phyloP scores from a whole-genome alignment of 2,113 vertebrate species.

The Globicephala melas region DNA sequence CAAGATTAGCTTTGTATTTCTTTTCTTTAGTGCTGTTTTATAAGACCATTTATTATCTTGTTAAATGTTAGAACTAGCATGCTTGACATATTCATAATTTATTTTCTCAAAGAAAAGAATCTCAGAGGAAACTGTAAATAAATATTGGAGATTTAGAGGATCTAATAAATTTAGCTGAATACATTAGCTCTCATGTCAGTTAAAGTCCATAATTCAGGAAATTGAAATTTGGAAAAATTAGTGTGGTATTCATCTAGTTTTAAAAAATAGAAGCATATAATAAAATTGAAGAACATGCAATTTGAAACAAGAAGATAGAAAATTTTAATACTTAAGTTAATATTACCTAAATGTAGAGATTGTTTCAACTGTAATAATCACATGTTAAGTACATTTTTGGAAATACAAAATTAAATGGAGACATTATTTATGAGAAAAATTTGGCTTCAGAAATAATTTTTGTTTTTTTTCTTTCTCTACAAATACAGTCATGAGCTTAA shows the following conservation, averaged over 20 bases:
- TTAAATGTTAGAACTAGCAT: conserved; percentile 58
- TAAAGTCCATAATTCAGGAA: conserved; percentile 45
- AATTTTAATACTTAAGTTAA: neutral
- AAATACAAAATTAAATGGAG: neutral
- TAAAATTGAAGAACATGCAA: neutral
- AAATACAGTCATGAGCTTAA: neutral
- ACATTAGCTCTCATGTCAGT: neutral
- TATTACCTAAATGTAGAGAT: neutral
- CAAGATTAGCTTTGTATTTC: conserved; percentile 44
- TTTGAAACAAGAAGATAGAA: conserved; percentile 2
- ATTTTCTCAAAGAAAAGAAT: conserved; percentile 54
- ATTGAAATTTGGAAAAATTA: conserved; percentile 57
- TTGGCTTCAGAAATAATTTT: neutral
- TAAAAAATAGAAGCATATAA: conserved; percentile 32
- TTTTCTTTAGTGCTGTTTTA: conserved; percentile 42
- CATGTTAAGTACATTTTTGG: neutral
- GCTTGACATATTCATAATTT: conserved; percentile 58
- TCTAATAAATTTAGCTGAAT: conserved; percentile 51
- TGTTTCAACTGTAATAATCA: neutral
- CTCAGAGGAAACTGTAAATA: conserved; percentile 57
- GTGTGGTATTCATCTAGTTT: conserved; percentile 9
- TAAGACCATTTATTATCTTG: conserved; percentile 46
- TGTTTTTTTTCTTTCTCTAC: neutral
- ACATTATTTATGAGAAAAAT: neutral
- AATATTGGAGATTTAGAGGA: conserved; percentile 28